phyloP scores from a whole-genome alignment of 2,888 invertebrate species.

The Epinotia nisella region DNA sequence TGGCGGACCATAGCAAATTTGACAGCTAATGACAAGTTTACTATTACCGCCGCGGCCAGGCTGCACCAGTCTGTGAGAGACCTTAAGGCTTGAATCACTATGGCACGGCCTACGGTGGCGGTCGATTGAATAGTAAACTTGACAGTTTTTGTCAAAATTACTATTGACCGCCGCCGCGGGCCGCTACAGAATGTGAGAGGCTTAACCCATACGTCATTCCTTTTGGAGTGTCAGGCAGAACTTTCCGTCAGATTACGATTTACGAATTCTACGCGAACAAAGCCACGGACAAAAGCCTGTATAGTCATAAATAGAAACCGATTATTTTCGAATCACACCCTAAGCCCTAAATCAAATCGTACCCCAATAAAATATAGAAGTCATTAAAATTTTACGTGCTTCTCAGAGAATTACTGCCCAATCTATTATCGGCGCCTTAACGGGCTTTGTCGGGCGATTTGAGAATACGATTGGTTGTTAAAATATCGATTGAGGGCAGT shows the following conservation, averaged over 20 bases:
- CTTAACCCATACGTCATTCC: too few relatives aligned
- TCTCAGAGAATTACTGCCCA: slow-evolving; percentile 44
- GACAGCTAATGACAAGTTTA: too few relatives aligned
- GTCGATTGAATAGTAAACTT: too few relatives aligned
- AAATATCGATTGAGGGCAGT: slow-evolving; percentile 23
- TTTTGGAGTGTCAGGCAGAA: not conserved
- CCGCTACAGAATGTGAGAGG: too few relatives aligned
- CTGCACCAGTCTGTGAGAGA: too few relatives aligned
- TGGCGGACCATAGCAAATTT: too few relatives aligned
- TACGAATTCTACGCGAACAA: not conserved
- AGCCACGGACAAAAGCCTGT: not conserved
- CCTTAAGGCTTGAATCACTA: too few relatives aligned
- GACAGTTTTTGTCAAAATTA: too few relatives aligned
- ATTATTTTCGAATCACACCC: slow-evolving; percentile 14
- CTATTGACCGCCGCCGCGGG: too few relatives aligned
- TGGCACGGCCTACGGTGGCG: too few relatives aligned
- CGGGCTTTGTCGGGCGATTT: slow-evolving; percentile 31
- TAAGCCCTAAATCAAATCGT: slow-evolving; percentile 36
- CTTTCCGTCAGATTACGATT: not conserved
- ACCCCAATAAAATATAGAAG: slow-evolving; percentile 47
- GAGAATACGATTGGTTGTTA: slow-evolving; percentile 29
- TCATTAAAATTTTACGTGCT: slow-evolving; percentile 52
- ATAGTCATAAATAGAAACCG: slow-evolving; percentile 16
- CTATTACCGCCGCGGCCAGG: too few relatives aligned
- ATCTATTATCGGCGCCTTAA: slow-evolving; percentile 46